These are phyloP conservation scores for Argyresthia goedartella DNA, from an alignment of 2,888 invertebrate species.

Conservation along the genomic window DNA sequence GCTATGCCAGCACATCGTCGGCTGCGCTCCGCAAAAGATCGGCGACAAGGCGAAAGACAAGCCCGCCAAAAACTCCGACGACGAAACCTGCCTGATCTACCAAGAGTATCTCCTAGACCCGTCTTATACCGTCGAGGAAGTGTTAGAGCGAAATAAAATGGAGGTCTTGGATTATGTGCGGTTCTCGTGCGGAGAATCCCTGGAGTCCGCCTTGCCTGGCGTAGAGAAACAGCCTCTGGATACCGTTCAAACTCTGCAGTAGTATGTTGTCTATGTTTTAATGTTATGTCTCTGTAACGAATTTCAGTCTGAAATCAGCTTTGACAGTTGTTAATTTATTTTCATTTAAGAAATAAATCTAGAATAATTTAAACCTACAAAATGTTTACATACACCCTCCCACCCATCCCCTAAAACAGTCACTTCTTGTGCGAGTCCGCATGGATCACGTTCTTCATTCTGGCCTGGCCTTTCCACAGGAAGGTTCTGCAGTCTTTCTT, in stretches of 20 bases:
- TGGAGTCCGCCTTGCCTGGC: conserved; percentile 42
- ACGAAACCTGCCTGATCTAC: conserved; percentile 84
- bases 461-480: conserved; percentile 66
- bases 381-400: not conserved
- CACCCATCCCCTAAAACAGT: conserved; percentile 5
- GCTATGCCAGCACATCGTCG: conserved; percentile 94
- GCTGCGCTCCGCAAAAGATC: conserved; percentile 84
- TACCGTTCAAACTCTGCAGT: conserved; percentile 75
- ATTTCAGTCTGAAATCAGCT: not conserved
- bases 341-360: conserved; percentile 2
- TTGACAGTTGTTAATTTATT: not conserved
- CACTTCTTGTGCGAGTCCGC: conserved; percentile 33
- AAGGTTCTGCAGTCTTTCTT: conserved; percentile 80
- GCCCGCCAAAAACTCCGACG: conserved; percentile 75
- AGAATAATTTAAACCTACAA: not conserved
- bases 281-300: not conserved
- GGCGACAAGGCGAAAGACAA: conserved; percentile 75
- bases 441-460: conserved; percentile 35
- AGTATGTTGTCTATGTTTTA: conserved; percentile 17
- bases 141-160: conserved; percentile 75
- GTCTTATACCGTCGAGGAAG: conserved; percentile 77
- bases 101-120: conserved; percentile 92
- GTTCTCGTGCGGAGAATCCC: conserved; percentile 87
- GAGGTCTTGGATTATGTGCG: conserved; percentile 85
- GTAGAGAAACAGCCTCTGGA: conserved; percentile 67